A percentile compares a stretch with the other conserved stretches of the same genome.
phyloP scores from a whole-genome alignment of 2,888 invertebrate genomes.

The Caenorhabditis sinica region DNA sequence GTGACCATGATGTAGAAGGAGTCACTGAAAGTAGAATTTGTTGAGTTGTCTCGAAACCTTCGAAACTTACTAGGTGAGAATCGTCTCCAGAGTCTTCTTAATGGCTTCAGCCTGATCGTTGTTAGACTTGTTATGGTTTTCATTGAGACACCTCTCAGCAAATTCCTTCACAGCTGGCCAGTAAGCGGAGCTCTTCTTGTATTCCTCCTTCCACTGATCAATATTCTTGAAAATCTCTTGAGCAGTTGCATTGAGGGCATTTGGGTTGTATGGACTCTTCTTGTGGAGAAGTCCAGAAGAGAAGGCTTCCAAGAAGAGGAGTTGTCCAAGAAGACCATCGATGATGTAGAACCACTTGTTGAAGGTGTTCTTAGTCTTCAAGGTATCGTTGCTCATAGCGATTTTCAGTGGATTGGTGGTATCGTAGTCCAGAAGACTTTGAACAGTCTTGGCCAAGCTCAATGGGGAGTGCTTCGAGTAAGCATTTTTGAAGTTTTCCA shows the following conservation, averaged over 20 bases:
- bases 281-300: neutral
- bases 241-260: neutral
- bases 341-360: slow-evolving; percentile 15
- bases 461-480: neutral
- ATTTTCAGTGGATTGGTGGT: slow-evolving; percentile 26
- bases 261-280: neutral
- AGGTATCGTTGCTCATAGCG: slow-evolving; percentile 27
- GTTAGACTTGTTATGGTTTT: no score
- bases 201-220: neutral
- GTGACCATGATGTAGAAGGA: no score
- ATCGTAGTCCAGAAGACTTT: slow-evolving; percentile 20
- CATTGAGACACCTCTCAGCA: no score
- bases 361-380: slow-evolving; percentile 7
- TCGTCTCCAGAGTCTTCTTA: no score
- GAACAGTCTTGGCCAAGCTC: neutral
- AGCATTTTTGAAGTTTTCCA: neutral
- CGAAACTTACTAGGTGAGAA: no score
- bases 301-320: neutral
- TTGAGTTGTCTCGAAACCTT: no score
- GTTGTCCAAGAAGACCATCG: neutral
- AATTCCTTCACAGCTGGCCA: no score
- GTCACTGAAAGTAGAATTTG: no score
- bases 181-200: no score
- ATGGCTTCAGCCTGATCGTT: no score
- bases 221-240: neutral